These are phyloP conservation scores for Porites cylindrica DNA, from an alignment of 92 coral and sea anemone species.

Conservation along the genomic window DNA sequence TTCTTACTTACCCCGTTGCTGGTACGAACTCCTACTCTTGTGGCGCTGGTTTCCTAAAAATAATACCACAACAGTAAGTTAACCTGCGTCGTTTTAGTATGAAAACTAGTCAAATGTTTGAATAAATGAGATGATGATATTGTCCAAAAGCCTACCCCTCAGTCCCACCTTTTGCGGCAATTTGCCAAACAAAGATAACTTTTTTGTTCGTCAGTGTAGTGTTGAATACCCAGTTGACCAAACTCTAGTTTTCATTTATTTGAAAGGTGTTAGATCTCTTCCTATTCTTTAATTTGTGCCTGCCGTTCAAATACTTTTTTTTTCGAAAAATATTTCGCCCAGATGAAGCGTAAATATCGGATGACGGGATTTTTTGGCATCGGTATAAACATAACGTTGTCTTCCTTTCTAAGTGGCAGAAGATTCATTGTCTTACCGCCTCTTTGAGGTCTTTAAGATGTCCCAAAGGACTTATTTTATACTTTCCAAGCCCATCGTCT, in stretches of 20 bases:
- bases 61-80: background rate
- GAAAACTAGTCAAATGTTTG: background rate
- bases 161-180: no score
- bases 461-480: slow-evolving; percentile 72
- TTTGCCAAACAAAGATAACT: no score
- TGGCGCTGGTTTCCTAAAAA: slow-evolving; percentile 21
- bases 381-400: background rate
- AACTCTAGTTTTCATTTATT: no score
- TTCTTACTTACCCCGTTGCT: slow-evolving; percentile 39
- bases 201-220: no score
- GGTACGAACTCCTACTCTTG: slow-evolving; percentile 26
- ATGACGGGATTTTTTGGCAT: no score
- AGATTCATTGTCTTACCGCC: slow-evolving; percentile 19
- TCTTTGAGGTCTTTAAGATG: slow-evolving; percentile 26
- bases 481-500: slow-evolving; percentile 92
- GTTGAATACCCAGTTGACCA: no score
- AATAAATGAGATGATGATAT: background rate
- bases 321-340: no score
- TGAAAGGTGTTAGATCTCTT: no score
- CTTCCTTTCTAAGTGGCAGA: background rate
- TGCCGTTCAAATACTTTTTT: no score
- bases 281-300: no score
- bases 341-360: no score
- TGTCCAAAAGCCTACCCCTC: no score
- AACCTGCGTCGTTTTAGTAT: background rate